A percentile compares a stretch with the other conserved stretches of the same genome.
These are phyloP conservation scores for Maniola jurtina DNA, from an alignment of 1,140 invertebrate species.

Conservation along the genomic window DNA sequence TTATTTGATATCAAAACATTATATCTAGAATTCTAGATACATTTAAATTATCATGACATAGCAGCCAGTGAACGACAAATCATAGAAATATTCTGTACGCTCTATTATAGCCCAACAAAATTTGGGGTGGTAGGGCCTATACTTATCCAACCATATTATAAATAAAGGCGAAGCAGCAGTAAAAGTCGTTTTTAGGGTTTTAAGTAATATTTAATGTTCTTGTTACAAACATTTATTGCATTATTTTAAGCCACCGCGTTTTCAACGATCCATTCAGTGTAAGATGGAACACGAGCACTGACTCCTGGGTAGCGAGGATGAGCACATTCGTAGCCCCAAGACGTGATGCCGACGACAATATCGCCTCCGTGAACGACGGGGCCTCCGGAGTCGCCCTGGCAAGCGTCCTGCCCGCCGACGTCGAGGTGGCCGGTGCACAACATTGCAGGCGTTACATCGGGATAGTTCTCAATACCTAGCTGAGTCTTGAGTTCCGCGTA, in stretches of 20 bases:
- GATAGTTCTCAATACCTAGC: neutral
- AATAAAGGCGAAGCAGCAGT: no score
- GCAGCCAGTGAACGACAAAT: no score
- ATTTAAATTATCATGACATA: no score
- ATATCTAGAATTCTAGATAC: no score
- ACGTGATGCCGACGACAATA: conserved; percentile 32
- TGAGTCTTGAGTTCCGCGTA: conserved; percentile 24
- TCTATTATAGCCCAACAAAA: no score
- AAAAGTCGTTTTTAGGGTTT: no score
- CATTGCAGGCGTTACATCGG: conserved; percentile 48
- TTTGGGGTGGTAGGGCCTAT: no score
- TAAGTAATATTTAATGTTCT: no score
- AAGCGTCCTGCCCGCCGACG: conserved; percentile 76
- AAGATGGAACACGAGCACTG: conserved; percentile 76
- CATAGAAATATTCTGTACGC: no score
- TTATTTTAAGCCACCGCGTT: neutral
- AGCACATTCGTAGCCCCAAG: conserved; percentile 79
- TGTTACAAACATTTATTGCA: no score
- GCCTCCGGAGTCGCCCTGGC: conserved; percentile 85
- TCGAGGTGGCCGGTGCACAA: conserved; percentile 49
- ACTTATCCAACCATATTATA: no score
- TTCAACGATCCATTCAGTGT: conserved; percentile 62
- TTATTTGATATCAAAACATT: no score
- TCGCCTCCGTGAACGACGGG: conserved; percentile 68
- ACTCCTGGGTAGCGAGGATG: conserved; percentile 77